A percentile compares a stretch with the other conserved stretches of the same genome.
phyloP scores from a whole-genome alignment of 2,113 vertebrate species.

The Archilochus colubris region DNA sequence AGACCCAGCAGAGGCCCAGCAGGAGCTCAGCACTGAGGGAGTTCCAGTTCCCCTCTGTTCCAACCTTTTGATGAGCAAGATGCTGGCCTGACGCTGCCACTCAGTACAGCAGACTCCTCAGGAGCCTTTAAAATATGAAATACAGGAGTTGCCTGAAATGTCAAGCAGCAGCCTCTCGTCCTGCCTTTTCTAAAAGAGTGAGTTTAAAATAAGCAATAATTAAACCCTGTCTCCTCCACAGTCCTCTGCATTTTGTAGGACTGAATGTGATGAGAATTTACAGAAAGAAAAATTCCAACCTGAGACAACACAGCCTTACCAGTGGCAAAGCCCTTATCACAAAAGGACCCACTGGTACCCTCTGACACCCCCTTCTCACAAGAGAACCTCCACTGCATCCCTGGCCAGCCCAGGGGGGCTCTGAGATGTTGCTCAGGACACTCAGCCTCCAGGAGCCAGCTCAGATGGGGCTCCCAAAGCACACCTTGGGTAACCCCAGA shows the following conservation, averaged over 20 bases:
- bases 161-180: constrained; percentile 7
- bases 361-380: background rate
- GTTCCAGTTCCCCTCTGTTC: background rate
- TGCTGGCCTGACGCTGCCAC: background rate
- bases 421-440: accelerated
- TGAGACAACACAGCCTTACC: accelerated
- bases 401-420: background rate
- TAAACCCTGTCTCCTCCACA: background rate
- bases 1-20: background rate
- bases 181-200: background rate
- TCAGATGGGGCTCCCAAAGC: accelerated
- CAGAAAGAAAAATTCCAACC: background rate
- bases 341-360: background rate
- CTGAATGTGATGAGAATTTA: background rate
- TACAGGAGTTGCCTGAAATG: constrained; percentile 18
- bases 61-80: background rate
- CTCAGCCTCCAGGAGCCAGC: accelerated
- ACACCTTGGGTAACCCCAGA: accelerated
- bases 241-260: background rate
- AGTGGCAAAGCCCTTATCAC: background rate
- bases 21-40: background rate
- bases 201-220: constrained; percentile 6
- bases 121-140: background rate
- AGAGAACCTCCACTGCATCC: background rate
- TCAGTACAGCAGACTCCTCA: background rate